Base-by-base conservation (phyloP, 2,113 vertebrate genomes). In the Galbula dea region DNA sequence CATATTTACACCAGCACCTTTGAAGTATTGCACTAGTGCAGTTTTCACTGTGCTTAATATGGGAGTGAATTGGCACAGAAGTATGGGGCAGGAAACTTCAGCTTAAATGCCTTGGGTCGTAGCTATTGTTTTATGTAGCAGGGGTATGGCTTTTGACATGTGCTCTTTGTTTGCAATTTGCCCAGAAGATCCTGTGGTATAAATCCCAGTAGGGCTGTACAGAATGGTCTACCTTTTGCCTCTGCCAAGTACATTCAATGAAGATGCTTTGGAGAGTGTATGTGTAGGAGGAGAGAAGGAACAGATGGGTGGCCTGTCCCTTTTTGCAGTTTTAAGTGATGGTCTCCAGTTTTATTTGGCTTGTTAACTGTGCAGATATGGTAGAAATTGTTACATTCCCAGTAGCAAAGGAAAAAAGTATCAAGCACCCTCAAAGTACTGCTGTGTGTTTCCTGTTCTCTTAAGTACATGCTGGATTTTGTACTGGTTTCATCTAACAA, bases 381-480 rank as follows among this genome's bases (percentile, higher is more conserved):
- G 29, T 51, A 84, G 49, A 45, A 65, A 52, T 88, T 3, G 1
- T 89, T 52, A 46, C 5, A 0, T 72, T 94, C 39, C 46, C 45
- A 37, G 27, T 2, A 21, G 20, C 12, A 78, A 23, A 83, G 57
- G 17, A 43, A 21, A 52, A 67, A 74, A 54, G 45, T 13, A 34
- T 48, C 0, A 0, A 5, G 23, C 14, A 4, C 51, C 54, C 41
- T 68, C n/a, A 7, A 46, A 49, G 23, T n/a, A 24, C 46, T 52
- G 18, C 52, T 81, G n/a, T 48, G 5, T 24, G 4, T 65, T 32
- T 57, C 37, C 19, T 65, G 16, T 75, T 73, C 29, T 39, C 58
- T 79, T 76, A 30, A 7, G 22, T 6, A 68, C 27, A 39, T 82
- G 57, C n/a, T 79, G 83, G 23, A 54, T 75, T 84, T 73, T 84